Evolutionary conservation across 2,797 vertebrate genomes (phyloP).

Genomic region (Chaetodon trifasciatus): DNA sequence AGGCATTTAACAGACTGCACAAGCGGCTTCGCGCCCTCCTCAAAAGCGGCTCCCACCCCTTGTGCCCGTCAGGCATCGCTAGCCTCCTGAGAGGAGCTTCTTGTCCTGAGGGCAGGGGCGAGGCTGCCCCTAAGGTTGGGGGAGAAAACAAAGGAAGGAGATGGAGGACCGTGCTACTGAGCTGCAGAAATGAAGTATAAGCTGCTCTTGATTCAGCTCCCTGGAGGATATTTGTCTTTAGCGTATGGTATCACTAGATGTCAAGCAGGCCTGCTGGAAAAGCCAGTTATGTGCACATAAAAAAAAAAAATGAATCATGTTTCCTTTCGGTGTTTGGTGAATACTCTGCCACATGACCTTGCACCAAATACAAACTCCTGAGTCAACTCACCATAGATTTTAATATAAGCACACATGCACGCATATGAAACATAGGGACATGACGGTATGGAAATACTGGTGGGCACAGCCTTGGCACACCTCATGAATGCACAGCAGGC

Average conservation of each 20-base stretch:
- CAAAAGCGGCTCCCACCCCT: constrained; percentile 22
- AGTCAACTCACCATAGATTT: constrained; percentile 1
- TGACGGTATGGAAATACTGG: constrained; percentile 30
- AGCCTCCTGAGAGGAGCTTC: constrained; percentile 34
- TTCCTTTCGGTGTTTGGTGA: neutral
- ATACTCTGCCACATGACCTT: constrained; percentile 3
- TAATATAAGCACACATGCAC: neutral
- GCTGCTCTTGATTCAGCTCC: neutral
- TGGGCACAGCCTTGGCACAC: constrained; percentile 43
- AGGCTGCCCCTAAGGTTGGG: constrained; percentile 45
- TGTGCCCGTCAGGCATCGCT: constrained; percentile 30
- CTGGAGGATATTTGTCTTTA: neutral
- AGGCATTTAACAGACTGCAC: constrained; percentile 49
- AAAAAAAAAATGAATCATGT: neutral
- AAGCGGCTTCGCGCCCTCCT: constrained; percentile 15
- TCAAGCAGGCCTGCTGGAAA: neutral
- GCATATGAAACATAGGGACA: neutral
- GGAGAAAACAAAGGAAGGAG: constrained; percentile 45
- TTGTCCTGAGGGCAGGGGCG: constrained; percentile 46
- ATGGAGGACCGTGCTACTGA: neutral
- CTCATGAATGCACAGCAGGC: constrained; percentile 50
- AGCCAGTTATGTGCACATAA: neutral
- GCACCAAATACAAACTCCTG: neutral
- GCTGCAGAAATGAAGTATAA: neutral
- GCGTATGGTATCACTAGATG: neutral